Evolutionary conservation across 2,888 invertebrate species (phyloP).

Genomic region (Aleiodes alternator): DNA sequence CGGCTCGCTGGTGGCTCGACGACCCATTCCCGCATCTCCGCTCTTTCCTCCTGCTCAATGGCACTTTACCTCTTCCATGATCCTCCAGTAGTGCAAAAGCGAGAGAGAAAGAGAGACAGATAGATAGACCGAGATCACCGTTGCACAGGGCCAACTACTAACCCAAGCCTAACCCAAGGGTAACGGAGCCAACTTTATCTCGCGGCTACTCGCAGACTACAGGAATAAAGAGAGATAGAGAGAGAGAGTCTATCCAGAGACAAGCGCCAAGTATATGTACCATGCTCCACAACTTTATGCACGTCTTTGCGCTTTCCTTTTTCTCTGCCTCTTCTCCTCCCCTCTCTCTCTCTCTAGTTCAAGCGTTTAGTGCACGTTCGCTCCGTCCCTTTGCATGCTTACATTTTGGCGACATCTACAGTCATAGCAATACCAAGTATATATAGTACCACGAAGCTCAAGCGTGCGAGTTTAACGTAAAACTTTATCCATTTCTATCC

Average conservation of each 20-base stretch:
- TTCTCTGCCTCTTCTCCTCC: background rate
- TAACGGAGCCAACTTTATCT: constrained; percentile 64
- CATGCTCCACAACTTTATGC: constrained; percentile 62
- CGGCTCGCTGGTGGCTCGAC: constrained; percentile 64
- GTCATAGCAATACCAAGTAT: constrained; percentile 28
- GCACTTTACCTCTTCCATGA: constrained; percentile 54
- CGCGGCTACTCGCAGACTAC: constrained; percentile 52
- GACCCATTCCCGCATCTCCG: constrained; percentile 49
- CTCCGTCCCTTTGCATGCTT: background rate
- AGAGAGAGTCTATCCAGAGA: constrained; percentile 55
- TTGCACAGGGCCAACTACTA: constrained; percentile 51
- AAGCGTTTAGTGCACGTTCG: background rate
- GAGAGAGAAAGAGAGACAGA: constrained; percentile 2
- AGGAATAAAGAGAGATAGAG: background rate
- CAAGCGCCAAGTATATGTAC: constrained; percentile 64
- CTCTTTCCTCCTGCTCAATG: constrained; percentile 42
- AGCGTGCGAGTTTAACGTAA: constrained; percentile 56
- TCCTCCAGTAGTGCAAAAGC: constrained; percentile 35
- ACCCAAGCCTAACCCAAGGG: constrained; percentile 58
- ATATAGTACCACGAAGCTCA: constrained; percentile 42
- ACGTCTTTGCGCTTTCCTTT: constrained; percentile 19
- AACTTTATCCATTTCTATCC: constrained; percentile 72
- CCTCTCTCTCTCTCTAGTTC: too few relatives aligned
- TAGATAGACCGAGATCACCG: constrained; percentile 13
- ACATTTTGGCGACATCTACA: constrained; percentile 29